Evolutionary conservation across 1,140 invertebrate genomes (phyloP).

Genomic region (Drosophila arawakana): DNA sequence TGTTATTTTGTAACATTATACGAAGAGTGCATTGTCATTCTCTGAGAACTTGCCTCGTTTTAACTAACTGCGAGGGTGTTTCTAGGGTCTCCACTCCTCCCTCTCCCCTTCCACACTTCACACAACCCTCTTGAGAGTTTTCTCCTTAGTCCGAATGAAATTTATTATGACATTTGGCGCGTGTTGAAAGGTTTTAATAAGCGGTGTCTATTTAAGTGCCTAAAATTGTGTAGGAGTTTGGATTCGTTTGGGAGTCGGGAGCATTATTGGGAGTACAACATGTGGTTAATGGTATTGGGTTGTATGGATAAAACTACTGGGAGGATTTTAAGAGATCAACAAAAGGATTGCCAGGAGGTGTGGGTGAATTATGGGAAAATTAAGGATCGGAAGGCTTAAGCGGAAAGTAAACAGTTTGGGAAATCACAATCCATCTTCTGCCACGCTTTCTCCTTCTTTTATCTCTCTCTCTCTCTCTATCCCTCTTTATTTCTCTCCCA

Average conservation of each 20-base stretch:
- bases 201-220: constrained; percentile 9
- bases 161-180: constrained; percentile 81
- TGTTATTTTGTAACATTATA: constrained; percentile 63
- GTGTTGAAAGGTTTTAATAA: constrained; percentile 78
- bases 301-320: constrained; percentile 9
- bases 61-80: constrained; percentile 63
- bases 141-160: constrained; percentile 49
- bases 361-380: not conserved
- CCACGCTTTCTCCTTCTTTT: no score
- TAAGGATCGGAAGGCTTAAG: not conserved
- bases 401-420: no score
- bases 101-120: no score
- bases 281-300: constrained; percentile 35
- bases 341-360: not conserved
- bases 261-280: constrained; percentile 28
- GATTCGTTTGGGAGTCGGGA: constrained; percentile 10
- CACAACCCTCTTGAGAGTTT: constrained; percentile 1
- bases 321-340: not conserved
- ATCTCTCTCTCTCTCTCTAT: not conserved
- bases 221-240: not conserved
- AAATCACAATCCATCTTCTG: no score
- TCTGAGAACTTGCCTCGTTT: constrained; percentile 6
- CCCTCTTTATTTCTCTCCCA: not conserved
- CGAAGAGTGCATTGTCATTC: constrained; percentile 78
- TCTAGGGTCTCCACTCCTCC: constrained; percentile 31